Evolutionary conservation across 2,797 vertebrate species (phyloP).

Genomic region (Manis javanica): DNA sequence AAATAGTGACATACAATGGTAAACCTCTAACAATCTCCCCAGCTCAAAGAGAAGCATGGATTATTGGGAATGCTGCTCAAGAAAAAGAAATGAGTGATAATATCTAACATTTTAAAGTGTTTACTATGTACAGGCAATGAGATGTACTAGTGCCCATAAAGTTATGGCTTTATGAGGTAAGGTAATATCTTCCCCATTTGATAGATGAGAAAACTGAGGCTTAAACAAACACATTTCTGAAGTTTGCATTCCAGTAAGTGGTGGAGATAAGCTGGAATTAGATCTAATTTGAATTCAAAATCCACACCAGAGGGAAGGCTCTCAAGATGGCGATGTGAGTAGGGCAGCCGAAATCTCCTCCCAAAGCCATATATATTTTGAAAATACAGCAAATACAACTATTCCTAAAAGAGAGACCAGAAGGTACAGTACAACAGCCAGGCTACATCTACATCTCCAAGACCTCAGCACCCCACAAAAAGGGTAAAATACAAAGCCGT

Average conservation of each 20-base stretch:
- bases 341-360: too few relatives aligned
- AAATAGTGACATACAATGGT: background rate
- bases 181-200: background rate
- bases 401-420: too few relatives aligned
- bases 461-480: too few relatives aligned
- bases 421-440: too few relatives aligned
- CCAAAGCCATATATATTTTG: too few relatives aligned
- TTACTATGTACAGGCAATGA: background rate
- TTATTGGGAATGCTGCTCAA: background rate
- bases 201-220: constrained; percentile 5
- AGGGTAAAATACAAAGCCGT: too few relatives aligned
- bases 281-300: background rate
- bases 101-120: constrained; percentile 1
- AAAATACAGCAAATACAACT: too few relatives aligned
- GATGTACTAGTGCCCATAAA: background rate
- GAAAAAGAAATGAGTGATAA: background rate
- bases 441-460: too few relatives aligned
- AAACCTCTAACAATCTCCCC: background rate
- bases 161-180: background rate
- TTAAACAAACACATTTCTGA: background rate
- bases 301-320: too few relatives aligned
- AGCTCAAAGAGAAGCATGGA: background rate
- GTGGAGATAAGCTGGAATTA: background rate
- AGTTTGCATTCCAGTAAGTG: background rate
- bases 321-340: too few relatives aligned